Percentiles rank a stretch among this genome's conserved stretches.
phyloP scores from a whole-genome alignment of 35 echinoderm and acorn worm species.

The Antedon bifida region DNA sequence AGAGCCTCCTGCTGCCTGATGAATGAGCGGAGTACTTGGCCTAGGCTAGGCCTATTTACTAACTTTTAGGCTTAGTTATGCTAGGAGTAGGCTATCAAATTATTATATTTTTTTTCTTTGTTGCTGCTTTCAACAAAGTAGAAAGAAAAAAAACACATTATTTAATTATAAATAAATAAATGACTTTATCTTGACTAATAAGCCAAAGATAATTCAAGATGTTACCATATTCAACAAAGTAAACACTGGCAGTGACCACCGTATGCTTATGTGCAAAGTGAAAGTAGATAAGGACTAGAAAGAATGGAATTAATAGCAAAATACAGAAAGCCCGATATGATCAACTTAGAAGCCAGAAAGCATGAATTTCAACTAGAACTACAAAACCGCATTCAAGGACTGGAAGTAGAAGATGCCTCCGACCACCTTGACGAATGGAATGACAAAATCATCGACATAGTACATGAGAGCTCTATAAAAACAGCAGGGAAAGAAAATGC shows the following conservation, averaged over 20 bases:
- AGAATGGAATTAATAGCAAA: constrained; percentile 13
- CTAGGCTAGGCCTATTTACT: too few species aligned
- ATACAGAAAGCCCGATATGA: not conserved
- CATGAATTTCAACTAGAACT: constrained; percentile 9
- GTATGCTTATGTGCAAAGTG: constrained; percentile 6
- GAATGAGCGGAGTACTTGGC: too few species aligned
- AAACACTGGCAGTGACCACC: constrained; percentile 17
- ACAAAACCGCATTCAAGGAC: not conserved
- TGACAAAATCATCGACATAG: not conserved
- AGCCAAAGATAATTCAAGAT: not conserved
- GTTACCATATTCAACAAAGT: not conserved
- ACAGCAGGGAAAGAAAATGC: not conserved
- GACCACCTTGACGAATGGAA: constrained; percentile 7
- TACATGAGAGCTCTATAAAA: not conserved
- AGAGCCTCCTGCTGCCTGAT: too few species aligned
- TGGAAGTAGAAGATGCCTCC: not conserved
- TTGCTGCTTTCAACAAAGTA: too few species aligned
- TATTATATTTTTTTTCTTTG: too few species aligned
- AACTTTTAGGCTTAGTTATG: too few species aligned
- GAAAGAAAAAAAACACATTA: too few species aligned
- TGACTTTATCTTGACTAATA: not conserved
- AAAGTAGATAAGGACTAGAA: constrained; percentile 5
- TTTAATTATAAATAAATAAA: too few species aligned
- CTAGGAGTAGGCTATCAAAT: too few species aligned
- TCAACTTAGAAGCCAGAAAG: not conserved